Conservation (phyloP, 2,888 invertebrate genomes). For the Dynastes tityus region DNA sequence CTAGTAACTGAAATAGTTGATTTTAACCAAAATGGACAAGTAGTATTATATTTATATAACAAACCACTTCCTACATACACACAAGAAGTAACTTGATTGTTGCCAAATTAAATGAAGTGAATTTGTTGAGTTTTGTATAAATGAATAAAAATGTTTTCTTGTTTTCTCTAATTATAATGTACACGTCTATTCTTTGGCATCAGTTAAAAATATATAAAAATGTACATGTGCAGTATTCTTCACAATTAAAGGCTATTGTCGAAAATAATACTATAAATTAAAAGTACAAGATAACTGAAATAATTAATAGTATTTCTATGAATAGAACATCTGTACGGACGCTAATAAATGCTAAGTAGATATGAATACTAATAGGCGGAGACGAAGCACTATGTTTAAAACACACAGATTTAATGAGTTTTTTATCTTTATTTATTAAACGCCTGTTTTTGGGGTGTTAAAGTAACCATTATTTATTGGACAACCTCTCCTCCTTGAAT, state of each 20-base stretch:
- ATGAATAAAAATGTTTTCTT: too few species aligned
- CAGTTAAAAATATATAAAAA: too few species aligned
- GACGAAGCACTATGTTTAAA: slow-evolving; percentile 38
- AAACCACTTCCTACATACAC: too few species aligned
- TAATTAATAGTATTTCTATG: slow-evolving; percentile 49
- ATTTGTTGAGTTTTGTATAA: too few species aligned
- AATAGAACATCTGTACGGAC: slow-evolving; percentile 49
- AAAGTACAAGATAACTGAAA: slow-evolving; percentile 49
- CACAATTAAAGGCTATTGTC: slow-evolving; percentile 9
- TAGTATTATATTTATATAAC: too few species aligned
- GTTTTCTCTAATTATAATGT: too few species aligned
- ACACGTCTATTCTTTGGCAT: too few species aligned
- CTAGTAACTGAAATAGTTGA: too few species aligned
- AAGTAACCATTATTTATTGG: slow-evolving; percentile 61
- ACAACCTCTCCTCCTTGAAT: slow-evolving; percentile 50
- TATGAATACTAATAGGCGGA: slow-evolving; percentile 59
- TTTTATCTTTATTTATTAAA: slow-evolving; percentile 60
- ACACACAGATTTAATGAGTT: slow-evolving; percentile 51
- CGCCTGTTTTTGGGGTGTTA: slow-evolving; percentile 60
- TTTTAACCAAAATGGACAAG: too few species aligned
- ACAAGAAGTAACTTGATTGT: too few species aligned
- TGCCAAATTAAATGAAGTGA: too few species aligned
- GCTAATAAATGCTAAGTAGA: slow-evolving; percentile 60
- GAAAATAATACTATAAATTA: slow-evolving; percentile 8
- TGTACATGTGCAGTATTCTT: too few species aligned